These are phyloP conservation scores for Eremophila alpestris DNA, from an alignment of 2,797 vertebrate species.

Conservation along the genomic window DNA sequence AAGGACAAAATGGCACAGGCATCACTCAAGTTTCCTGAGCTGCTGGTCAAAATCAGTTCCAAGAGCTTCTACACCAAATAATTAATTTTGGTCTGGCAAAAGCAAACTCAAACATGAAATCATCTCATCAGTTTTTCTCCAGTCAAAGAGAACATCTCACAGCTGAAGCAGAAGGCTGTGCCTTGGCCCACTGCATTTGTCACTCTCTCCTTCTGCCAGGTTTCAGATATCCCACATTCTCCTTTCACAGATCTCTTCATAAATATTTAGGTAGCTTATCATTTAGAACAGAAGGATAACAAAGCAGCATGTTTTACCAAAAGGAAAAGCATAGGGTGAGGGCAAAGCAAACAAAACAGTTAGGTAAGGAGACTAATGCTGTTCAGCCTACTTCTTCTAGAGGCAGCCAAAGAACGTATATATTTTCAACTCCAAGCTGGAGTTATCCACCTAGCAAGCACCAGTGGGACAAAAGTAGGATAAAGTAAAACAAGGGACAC, in stretches of 20 bases:
- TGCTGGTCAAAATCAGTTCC: neutral
- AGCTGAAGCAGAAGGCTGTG: neutral
- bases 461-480: neutral
- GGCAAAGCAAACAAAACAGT: neutral
- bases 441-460: neutral
- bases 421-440: neutral
- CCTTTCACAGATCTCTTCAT: neutral
- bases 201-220: neutral
- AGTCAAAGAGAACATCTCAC: neutral
- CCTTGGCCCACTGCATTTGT: neutral
- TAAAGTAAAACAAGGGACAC: neutral
- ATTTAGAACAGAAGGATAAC: neutral
- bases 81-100: neutral
- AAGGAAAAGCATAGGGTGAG: neutral
- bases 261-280: neutral
- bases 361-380: neutral
- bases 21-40: neutral
- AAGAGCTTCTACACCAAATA: neutral
- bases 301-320: neutral
- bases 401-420: fast-evolving
- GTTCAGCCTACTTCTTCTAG: fast-evolving
- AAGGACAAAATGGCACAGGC: neutral
- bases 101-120: neutral
- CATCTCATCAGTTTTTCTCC: neutral
- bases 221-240: neutral